These are phyloP conservation scores for Globodera rostochiensis DNA, from an alignment of 1,140 invertebrate species.

Conservation along the genomic window DNA sequence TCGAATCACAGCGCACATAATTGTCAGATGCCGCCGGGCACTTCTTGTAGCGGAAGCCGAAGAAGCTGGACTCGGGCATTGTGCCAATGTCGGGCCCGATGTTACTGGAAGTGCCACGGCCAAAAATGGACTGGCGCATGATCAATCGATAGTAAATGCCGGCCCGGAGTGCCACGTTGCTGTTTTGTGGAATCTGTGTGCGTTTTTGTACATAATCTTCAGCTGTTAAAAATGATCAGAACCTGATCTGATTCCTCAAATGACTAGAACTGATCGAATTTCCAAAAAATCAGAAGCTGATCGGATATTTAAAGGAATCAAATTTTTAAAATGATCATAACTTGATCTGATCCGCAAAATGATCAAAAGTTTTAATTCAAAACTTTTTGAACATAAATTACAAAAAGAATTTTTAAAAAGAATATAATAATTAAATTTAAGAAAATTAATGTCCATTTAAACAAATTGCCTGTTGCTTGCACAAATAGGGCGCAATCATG, in stretches of 20 bases:
- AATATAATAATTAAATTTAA: too few species aligned
- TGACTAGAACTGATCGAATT: too few species aligned
- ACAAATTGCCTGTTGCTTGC: slow-evolving; percentile 57
- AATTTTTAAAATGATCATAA: too few species aligned
- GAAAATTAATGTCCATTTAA: too few species aligned
- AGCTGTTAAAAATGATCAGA: not conserved
- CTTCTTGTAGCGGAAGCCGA: slow-evolving; percentile 53
- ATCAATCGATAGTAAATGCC: slow-evolving; percentile 64
- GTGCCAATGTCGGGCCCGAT: slow-evolving; percentile 47
- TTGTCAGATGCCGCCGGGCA: slow-evolving; percentile 58
- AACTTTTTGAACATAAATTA: not conserved
- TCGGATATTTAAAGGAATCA: too few species aligned
- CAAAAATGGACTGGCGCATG: slow-evolving; percentile 63
- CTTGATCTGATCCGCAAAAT: not conserved
- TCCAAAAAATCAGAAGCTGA: too few species aligned
- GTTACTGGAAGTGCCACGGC: slow-evolving; percentile 56
- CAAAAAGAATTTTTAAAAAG: too few species aligned
- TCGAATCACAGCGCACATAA: slow-evolving; percentile 60
- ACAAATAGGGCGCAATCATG: slow-evolving; percentile 65
- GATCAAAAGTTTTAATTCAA: too few species aligned
- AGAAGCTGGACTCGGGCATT: slow-evolving; percentile 57
- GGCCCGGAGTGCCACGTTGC: slow-evolving; percentile 55
- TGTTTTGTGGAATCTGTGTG: slow-evolving; percentile 57
- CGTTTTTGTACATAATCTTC: not conserved
- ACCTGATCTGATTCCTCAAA: slow-evolving; percentile 7